These are phyloP conservation scores for Amiota mariae DNA, from an alignment of 2,888 invertebrate genomes.

Conservation along the genomic window DNA sequence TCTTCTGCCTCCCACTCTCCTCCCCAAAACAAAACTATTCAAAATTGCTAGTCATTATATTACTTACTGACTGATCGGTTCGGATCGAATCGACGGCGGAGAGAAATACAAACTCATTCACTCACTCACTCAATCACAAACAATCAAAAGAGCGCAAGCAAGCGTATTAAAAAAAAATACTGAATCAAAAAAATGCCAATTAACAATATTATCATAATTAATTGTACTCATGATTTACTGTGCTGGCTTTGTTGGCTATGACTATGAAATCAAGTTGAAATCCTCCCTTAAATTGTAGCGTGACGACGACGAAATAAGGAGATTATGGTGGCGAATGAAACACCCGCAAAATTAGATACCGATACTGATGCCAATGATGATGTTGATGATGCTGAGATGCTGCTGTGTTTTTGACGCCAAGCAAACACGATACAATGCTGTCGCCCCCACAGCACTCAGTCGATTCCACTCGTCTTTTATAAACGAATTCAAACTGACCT, in stretches of 20 bases:
- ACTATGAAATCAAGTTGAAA: no score
- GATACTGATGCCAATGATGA: neutral
- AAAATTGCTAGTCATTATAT: neutral
- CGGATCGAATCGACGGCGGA: no score
- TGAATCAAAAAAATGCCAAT: conserved; percentile 52
- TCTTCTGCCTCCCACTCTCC: neutral
- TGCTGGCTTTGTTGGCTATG: neutral
- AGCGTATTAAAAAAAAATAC: conserved; percentile 26
- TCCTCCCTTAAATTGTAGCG: conserved; percentile 17
- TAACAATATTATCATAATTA: conserved; percentile 68
- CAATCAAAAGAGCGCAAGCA: conserved; percentile 39
- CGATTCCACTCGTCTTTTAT: no score
- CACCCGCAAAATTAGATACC: conserved; percentile 1
- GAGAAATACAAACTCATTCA: neutral
- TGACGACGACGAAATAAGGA: neutral
- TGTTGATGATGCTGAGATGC: no score
- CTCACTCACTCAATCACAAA: conserved; percentile 8
- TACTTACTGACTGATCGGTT: no score
- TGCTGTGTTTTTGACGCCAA: no score
- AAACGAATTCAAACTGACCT: neutral
- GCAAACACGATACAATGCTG: neutral
- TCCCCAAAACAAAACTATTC: neutral
- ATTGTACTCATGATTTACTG: conserved; percentile 47
- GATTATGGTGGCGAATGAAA: neutral
- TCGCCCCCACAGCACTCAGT: neutral